These are phyloP conservation scores for Hymenochirus boettgeri DNA, from an alignment of 2,113 vertebrate genomes.

Conservation along the genomic window DNA sequence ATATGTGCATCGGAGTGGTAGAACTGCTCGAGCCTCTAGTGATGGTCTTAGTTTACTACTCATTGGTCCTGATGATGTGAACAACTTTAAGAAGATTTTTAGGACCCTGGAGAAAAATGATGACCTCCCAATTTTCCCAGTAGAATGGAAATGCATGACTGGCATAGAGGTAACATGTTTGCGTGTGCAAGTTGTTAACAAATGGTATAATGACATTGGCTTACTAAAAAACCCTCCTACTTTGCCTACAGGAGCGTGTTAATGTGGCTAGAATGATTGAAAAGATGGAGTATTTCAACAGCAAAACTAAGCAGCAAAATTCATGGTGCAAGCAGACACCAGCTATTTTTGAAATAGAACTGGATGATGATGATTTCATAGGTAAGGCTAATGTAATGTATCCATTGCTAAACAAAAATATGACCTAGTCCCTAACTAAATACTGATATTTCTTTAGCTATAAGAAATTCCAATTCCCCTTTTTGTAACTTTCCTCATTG, in stretches of 20 bases:
- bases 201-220: neutral
- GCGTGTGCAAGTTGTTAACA: too few relatives aligned
- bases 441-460: too few relatives aligned
- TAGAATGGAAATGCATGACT: constrained; percentile 79
- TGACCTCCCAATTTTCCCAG: constrained; percentile 81
- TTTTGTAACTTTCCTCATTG: too few relatives aligned
- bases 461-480: too few relatives aligned
- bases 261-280: constrained; percentile 83
- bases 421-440: neutral
- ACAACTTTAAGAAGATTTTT: constrained; percentile 90
- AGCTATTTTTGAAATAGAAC: constrained; percentile 83
- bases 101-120: constrained; percentile 81
- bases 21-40: constrained; percentile 83
- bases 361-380: constrained; percentile 74
- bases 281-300: constrained; percentile 86
- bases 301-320: constrained; percentile 83
- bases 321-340: constrained; percentile 90
- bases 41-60: constrained; percentile 87
- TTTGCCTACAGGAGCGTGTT: constrained; percentile 73
- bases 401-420: neutral
- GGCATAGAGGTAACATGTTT: constrained; percentile 74
- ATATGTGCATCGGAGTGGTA: constrained; percentile 88
- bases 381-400: constrained; percentile 49
- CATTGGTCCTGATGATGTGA: constrained; percentile 82
- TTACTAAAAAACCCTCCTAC: neutral